A percentile compares a stretch with the other conserved stretches of the same genome.
Evolutionary conservation across 2,113 vertebrate species (phyloP).

Genomic region (Ceyx cyanopectus): DNA sequence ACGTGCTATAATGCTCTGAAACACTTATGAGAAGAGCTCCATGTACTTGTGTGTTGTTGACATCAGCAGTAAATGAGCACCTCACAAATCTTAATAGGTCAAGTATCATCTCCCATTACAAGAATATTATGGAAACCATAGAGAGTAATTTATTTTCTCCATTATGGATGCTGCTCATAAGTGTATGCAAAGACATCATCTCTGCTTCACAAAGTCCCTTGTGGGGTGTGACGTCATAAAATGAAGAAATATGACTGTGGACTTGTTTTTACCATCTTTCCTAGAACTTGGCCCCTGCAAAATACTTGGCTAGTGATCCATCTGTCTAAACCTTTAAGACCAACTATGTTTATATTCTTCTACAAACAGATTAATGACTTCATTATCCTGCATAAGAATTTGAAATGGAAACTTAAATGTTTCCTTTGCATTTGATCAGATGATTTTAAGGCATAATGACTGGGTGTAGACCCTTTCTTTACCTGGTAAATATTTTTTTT

Average conservation of each 20-base stretch:
- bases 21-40: background rate
- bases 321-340: background rate
- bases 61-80: background rate
- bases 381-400: background rate
- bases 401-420: background rate
- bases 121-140: background rate
- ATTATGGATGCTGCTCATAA: background rate
- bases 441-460: background rate
- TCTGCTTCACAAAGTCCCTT: background rate
- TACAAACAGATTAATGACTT: background rate
- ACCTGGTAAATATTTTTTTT: background rate
- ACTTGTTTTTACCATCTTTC: background rate
- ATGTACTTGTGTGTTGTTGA: background rate
- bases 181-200: background rate
- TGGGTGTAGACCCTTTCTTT: background rate
- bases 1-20: rapidly evolving
- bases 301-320: background rate
- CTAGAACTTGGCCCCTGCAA: background rate
- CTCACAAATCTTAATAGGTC: background rate
- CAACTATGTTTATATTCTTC: background rate
- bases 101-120: background rate
- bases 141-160: background rate
- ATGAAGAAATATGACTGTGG: background rate
- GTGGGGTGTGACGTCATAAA: too few species aligned
- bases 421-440: background rate